Conservation (phyloP, 2,888 invertebrate genomes). For the Macrophya annulata region DNA sequence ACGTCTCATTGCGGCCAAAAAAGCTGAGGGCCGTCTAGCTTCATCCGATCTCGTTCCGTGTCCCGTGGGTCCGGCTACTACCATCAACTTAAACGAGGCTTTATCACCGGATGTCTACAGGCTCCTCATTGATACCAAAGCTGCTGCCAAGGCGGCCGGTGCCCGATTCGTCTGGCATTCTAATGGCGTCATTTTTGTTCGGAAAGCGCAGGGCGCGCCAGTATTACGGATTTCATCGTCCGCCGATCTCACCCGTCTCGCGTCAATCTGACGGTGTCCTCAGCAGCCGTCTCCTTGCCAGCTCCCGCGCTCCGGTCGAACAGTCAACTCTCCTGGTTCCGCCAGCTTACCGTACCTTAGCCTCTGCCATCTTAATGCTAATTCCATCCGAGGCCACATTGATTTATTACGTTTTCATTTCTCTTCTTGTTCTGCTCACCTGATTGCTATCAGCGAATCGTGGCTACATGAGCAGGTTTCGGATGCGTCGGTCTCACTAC, state of each 20-base stretch:
- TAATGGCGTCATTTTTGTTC: conserved; percentile 6
- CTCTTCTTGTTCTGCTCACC: conserved; percentile 4
- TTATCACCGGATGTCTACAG: background rate
- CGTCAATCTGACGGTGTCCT: background rate
- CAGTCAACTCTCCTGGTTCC: background rate
- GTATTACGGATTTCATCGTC: background rate
- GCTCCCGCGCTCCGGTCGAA: background rate
- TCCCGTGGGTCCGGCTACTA: background rate
- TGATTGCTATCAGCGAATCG: background rate
- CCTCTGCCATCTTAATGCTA: background rate
- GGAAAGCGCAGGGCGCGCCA: conserved; percentile 1
- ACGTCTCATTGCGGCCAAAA: conserved; percentile 5
- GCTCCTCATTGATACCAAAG: conserved; percentile 1
- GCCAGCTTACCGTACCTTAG: background rate
- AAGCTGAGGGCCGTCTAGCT: background rate
- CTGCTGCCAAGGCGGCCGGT: background rate
- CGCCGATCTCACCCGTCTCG: background rate
- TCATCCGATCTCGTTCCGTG: background rate
- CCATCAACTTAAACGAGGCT: conserved; percentile 23
- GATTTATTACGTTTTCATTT: conserved; percentile 5
- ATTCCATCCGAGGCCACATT: conserved; percentile 22
- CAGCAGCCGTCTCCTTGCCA: background rate
- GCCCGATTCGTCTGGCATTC: conserved; percentile 4
- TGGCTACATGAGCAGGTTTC: background rate
- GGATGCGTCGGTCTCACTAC: background rate